These are phyloP conservation scores for Mystacornis crossleyi DNA, from an alignment of 2,113 vertebrate genomes.

Conservation along the genomic window DNA sequence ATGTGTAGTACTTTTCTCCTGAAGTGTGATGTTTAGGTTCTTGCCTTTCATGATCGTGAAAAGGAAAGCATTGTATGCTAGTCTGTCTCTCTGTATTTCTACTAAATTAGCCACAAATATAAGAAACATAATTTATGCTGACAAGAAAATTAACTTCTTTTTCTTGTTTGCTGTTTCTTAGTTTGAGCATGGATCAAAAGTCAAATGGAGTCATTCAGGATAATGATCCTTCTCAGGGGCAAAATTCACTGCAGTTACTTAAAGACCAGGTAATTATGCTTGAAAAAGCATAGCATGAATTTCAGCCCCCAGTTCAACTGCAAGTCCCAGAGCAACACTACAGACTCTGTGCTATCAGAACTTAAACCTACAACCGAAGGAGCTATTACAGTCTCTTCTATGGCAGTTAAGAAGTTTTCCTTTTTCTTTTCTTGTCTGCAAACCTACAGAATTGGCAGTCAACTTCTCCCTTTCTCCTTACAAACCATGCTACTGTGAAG, in stretches of 20 bases:
- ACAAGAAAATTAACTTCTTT: neutral
- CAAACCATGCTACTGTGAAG: neutral
- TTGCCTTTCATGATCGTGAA: neutral
- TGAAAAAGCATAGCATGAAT: slow-evolving; percentile 33
- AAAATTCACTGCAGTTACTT: slow-evolving; percentile 47
- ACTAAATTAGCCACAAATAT: neutral
- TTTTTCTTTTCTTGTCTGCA: neutral
- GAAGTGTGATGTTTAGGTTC: neutral
- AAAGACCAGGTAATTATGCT: slow-evolving; percentile 36
- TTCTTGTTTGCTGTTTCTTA: slow-evolving; percentile 10
- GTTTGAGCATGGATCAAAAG: slow-evolving; percentile 8
- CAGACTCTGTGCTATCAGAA: neutral
- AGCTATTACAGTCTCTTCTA: neutral
- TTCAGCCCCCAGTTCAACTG: neutral
- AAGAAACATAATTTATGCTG: neutral
- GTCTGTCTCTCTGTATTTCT: neutral
- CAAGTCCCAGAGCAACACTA: slow-evolving; percentile 6
- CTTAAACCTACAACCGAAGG: neutral
- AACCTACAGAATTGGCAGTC: neutral
- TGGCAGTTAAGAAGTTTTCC: neutral
- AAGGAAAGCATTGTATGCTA: neutral
- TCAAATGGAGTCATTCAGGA: slow-evolving; percentile 18
- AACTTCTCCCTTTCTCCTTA: neutral
- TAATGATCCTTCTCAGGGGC: slow-evolving; percentile 46
- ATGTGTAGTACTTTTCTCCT: neutral